A percentile compares a stretch with the other conserved stretches of the same genome.
phyloP scores from a whole-genome alignment of 2,113 vertebrate species.

The Microcebus jonahi region DNA sequence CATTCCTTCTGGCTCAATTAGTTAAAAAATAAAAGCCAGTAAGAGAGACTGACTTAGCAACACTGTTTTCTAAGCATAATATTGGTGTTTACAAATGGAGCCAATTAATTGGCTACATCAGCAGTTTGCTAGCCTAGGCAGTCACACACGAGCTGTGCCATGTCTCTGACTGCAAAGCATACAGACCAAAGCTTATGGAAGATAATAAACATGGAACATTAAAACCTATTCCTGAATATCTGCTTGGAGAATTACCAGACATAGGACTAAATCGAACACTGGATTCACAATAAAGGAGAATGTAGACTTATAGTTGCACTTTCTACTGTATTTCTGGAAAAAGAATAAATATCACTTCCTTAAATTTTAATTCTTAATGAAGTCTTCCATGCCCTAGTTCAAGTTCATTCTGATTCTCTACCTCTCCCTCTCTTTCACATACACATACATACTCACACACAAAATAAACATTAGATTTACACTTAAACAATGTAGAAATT shows the following conservation, averaged over 20 bases:
- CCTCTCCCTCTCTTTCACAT: neutral
- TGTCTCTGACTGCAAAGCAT: neutral
- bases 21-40: conserved; percentile 38
- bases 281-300: neutral
- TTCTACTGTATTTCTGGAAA: neutral
- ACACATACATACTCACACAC: neutral
- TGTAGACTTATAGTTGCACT: neutral
- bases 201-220: neutral
- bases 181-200: neutral
- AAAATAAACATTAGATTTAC: neutral
- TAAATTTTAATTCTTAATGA: neutral
- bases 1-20: conserved; percentile 52
- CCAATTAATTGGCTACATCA: neutral
- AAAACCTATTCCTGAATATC: neutral
- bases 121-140: neutral
- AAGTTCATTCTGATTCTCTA: neutral
- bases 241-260: neutral
- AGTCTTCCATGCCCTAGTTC: neutral
- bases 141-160: neutral
- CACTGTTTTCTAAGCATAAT: neutral
- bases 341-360: neutral
- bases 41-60: neutral
- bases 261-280: neutral
- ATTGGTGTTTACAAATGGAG: conserved; percentile 2
- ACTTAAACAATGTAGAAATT: neutral